Base-by-base conservation (phyloP, 2,888 invertebrate genomes). In the Thecocarcelia acutangulata region DNA sequence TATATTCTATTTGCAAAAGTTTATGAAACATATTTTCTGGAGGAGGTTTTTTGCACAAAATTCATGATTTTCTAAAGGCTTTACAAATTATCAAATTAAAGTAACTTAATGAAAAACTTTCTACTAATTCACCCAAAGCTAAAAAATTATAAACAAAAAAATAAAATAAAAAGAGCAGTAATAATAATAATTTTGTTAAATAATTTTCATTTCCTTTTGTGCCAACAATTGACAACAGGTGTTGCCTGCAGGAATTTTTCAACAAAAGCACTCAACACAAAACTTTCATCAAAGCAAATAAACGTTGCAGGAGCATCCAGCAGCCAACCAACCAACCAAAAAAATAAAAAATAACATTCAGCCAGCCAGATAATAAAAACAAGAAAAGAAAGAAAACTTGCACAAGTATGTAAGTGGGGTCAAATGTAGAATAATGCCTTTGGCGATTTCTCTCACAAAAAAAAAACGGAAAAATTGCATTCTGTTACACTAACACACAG, bases 161-260 rank as follows among this genome's bases (percentile, higher is more conserved):
- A n/a, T 19, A 6, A 17, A 0, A 24, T n/a, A 44, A 46, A 52
- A 9, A 48, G 1, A 54, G 4, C 1, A 19, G 28, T 15, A 12
- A 19, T 48, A 44, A 52, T 52, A 69, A 63, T 76, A 76, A 76
- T 69, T 76, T 76, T 33, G 54, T 69, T 76, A 69, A 69, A 76
- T 76, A 69, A 69, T 76, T 76, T 76, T 76, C 69, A 76, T 76
- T 76, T 76, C 76, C 76, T 69, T 33, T 76, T 76, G 69, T 61
- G 61, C 76, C 46, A 77, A 70, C 77, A 78, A 66, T 72, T 64
- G 81, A 82, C 81, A 82, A 82, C 81, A 82, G 81, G 81, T 82
- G 81, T 74, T 82, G 74, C 77, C 77, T 76, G 33, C 37, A 63
- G 77, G 73, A 82, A 64, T 69, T 69, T 82, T 77, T 77, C 80